Evolutionary conservation across 2,797 vertebrate species (phyloP).

Genomic region (Rhyacichthys aspro): DNA sequence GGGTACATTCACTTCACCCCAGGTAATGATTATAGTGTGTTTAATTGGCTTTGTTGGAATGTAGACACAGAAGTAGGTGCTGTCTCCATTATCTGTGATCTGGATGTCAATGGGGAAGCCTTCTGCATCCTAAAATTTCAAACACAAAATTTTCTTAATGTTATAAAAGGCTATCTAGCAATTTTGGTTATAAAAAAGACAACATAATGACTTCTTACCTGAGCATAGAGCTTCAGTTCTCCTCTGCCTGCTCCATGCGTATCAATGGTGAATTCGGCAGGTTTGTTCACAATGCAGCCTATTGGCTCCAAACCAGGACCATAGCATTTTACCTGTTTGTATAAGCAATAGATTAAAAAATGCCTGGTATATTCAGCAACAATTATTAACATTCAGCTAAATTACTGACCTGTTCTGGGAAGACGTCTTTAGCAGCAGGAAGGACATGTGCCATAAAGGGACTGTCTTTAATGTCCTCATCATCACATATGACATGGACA

Average conservation of each 20-base stretch:
- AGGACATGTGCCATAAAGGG: slow-evolving; percentile 95
- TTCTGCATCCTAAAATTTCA: slow-evolving; percentile 85
- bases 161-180: slow-evolving; percentile 20
- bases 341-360: slow-evolving; percentile 19
- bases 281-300: slow-evolving; percentile 90
- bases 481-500: slow-evolving; percentile 94
- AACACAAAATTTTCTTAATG: neutral
- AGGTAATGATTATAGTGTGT: slow-evolving; percentile 94
- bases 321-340: slow-evolving; percentile 86
- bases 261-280: slow-evolving; percentile 93
- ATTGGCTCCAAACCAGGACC: slow-evolving; percentile 89
- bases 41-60: slow-evolving; percentile 93
- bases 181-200: slow-evolving; percentile 8
- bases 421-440: slow-evolving; percentile 85
- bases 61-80: slow-evolving; percentile 91
- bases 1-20: slow-evolving; percentile 92
- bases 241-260: slow-evolving; percentile 88
- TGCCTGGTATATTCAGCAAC: neutral
- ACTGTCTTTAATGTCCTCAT: slow-evolving; percentile 95
- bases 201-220: slow-evolving; percentile 75
- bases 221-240: slow-evolving; percentile 91
- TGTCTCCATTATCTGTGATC: slow-evolving; percentile 90
- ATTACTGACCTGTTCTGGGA: slow-evolving; percentile 88
- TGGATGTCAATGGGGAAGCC: slow-evolving; percentile 92
- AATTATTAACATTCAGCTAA: neutral